phyloP scores from a whole-genome alignment of 2,113 vertebrate genomes.

The Saccopteryx bilineata region DNA sequence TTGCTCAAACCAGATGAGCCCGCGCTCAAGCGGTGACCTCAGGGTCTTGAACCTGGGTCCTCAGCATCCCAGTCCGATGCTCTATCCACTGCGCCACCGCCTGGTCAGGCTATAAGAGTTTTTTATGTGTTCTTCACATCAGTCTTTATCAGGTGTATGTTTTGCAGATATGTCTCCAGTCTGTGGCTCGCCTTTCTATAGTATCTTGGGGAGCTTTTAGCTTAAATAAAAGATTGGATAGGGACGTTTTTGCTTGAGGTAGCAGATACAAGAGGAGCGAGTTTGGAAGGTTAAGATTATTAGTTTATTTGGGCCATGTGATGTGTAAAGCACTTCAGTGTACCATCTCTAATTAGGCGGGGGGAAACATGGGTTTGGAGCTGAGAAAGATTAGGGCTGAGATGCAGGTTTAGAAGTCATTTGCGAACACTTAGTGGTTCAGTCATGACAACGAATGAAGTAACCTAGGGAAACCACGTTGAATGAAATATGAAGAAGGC shows the following conservation, averaged over 20 bases:
- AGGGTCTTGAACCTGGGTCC: too few relatives aligned
- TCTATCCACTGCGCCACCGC: too few relatives aligned
- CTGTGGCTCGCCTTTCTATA: neutral
- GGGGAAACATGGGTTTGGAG: neutral
- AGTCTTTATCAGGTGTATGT: neutral
- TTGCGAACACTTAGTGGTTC: neutral
- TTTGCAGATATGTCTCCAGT: neutral
- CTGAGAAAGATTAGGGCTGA: neutral
- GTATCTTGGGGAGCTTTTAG: slow-evolving; percentile 19
- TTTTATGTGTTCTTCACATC: neutral
- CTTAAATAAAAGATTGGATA: neutral
- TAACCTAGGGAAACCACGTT: neutral
- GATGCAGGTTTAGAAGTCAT: neutral
- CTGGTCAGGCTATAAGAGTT: neutral
- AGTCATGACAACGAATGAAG: neutral
- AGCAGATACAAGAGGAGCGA: neutral
- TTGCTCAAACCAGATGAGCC: too few relatives aligned
- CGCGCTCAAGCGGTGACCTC: too few relatives aligned
- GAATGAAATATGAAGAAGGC: neutral
- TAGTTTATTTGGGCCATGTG: neutral
- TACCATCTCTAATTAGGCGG: neutral
- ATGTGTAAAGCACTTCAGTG: neutral
- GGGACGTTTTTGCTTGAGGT: neutral
- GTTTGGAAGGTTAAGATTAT: neutral
- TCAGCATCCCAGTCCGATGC: too few relatives aligned